These are phyloP conservation scores for Ciconia boyciana DNA, from an alignment of 2,113 vertebrate genomes.

Conservation along the genomic window DNA sequence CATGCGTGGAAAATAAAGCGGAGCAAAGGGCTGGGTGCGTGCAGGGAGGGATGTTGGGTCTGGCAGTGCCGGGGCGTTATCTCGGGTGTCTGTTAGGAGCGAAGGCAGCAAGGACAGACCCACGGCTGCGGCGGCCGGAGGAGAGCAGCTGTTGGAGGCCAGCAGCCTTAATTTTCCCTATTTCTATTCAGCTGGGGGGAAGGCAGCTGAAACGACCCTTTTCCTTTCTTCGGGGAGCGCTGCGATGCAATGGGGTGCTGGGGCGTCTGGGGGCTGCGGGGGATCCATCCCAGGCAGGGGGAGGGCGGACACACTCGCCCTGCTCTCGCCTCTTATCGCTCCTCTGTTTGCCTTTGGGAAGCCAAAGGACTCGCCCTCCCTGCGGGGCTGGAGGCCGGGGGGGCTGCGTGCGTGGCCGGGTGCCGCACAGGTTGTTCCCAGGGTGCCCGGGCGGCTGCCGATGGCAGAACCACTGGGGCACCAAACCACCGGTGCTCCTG, in stretches of 20 bases:
- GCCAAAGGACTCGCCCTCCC: background rate
- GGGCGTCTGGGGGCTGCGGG: background rate
- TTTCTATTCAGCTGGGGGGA: background rate
- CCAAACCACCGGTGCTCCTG: background rate
- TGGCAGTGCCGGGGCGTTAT: background rate
- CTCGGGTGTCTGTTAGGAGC: background rate
- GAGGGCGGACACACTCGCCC: background rate
- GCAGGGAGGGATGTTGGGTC: background rate
- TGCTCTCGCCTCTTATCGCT: background rate
- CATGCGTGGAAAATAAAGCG: background rate
- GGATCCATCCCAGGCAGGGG: background rate
- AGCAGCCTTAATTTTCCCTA: fast-evolving
- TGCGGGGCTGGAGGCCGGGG: background rate
- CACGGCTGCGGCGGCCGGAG: fast-evolving
- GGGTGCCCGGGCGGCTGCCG: fast-evolving
- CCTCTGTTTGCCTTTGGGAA: background rate
- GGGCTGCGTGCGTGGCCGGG: fast-evolving
- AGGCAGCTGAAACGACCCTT: background rate
- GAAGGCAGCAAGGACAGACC: background rate
- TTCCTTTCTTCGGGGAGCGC: fast-evolving
- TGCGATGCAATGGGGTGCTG: background rate
- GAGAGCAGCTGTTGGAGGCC: background rate
- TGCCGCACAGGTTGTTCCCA: background rate
- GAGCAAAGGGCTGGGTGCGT: background rate
- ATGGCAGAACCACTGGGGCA: fast-evolving